Conservation (phyloP, 2,113 vertebrate genomes). For the Halichoerus grypus region DNA sequence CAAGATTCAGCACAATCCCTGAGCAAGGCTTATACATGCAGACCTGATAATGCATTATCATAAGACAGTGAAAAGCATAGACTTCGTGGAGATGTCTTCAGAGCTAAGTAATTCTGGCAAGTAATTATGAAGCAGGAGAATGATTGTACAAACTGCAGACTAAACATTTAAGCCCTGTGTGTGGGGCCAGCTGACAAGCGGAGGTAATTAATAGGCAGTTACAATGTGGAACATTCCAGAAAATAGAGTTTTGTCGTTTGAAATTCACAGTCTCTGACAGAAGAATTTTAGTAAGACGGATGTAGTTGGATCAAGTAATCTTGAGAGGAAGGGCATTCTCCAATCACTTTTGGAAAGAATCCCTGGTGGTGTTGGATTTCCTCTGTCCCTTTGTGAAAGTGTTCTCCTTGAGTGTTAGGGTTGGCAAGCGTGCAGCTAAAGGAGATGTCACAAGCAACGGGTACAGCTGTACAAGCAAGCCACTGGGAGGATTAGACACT, state of each 20-base stretch:
- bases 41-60: conserved; percentile 64
- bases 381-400: conserved; percentile 42
- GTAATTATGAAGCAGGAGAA: conserved; percentile 82
- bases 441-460: conserved; percentile 20
- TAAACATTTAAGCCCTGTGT: conserved; percentile 87
- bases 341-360: conserved; percentile 49
- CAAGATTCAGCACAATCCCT: not conserved
- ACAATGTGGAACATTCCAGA: conserved; percentile 80
- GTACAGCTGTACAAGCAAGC: conserved; percentile 68
- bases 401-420: conserved; percentile 49
- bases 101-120: conserved; percentile 76
- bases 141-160: conserved; percentile 88
- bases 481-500: conserved; percentile 73
- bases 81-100: conserved; percentile 65
- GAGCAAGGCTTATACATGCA: conserved; percentile 20
- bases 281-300: conserved; percentile 78
- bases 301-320: conserved; percentile 61
- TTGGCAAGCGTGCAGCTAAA: conserved; percentile 27
- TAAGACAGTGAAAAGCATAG: conserved; percentile 72
- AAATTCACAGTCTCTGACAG: conserved; percentile 74
- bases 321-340: conserved; percentile 50
- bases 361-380: conserved; percentile 37
- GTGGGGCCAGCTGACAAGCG: conserved; percentile 85
- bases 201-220: conserved; percentile 88
- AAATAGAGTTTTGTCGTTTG: conserved; percentile 78